A percentile compares a stretch with the other conserved stretches of the same genome.
phyloP scores from a whole-genome alignment of 2,113 vertebrate species.

The Pipa parva region DNA sequence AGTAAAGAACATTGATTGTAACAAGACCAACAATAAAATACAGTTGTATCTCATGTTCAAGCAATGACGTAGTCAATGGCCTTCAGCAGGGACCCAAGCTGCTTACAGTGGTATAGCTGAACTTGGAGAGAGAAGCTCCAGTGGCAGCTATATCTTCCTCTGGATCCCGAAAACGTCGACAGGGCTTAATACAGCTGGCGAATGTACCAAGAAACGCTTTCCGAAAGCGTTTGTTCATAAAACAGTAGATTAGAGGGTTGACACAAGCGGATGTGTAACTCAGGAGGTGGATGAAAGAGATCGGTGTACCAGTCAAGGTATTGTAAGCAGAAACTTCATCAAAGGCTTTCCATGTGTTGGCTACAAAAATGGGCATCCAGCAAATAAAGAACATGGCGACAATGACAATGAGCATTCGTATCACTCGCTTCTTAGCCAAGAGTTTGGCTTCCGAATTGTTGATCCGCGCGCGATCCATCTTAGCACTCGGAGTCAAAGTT shows the following conservation, averaged over 20 bases:
- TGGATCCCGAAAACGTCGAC: constrained; percentile 54
- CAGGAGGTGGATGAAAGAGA: constrained; percentile 90
- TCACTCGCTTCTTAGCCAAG: constrained; percentile 85
- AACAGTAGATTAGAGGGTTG: constrained; percentile 95
- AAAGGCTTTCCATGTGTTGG: constrained; percentile 91
- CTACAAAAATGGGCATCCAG: constrained; percentile 88
- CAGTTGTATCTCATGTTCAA: background rate
- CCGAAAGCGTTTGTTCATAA: constrained; percentile 96
- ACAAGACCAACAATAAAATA: background rate
- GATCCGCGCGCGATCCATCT: constrained; percentile 63
- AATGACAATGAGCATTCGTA: constrained; percentile 91
- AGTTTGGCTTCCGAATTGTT: constrained; percentile 80
- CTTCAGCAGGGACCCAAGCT: constrained; percentile 75
- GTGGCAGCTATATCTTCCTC: constrained; percentile 70
- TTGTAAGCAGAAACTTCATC: constrained; percentile 64
- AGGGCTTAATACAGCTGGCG: constrained; percentile 60
- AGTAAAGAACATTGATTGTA: background rate
- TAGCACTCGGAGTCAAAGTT: constrained; percentile 52
- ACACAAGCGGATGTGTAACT: constrained; percentile 83
- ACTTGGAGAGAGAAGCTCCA: constrained; percentile 79
- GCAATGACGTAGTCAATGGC: background rate
- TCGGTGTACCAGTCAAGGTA: constrained; percentile 79
- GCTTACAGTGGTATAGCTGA: constrained; percentile 92
- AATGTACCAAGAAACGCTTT: constrained; percentile 77
- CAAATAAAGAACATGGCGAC: constrained; percentile 88